Evolutionary conservation across 2,888 invertebrate species (phyloP).

Genomic region (Tolmerus cingulatus): DNA sequence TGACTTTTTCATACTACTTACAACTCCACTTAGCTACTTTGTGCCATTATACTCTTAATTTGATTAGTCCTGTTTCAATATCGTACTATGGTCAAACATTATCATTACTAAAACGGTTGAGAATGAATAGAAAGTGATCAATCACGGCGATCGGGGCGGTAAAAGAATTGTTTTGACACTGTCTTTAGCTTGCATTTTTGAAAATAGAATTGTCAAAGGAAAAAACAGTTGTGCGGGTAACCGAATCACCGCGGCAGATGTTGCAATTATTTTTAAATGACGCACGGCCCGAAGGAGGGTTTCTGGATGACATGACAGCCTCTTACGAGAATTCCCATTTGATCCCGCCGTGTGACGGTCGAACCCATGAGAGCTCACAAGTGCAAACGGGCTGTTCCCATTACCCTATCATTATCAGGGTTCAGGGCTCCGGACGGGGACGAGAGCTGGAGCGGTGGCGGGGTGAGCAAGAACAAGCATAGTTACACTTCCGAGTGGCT

Average conservation of each 20-base stretch:
- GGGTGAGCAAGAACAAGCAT: background rate
- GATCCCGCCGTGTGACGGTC: background rate
- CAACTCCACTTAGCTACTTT: too few species aligned
- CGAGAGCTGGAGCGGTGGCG: background rate
- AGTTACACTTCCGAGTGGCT: background rate
- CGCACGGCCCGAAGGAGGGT: background rate
- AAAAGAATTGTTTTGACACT: background rate
- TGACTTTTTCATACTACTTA: too few species aligned
- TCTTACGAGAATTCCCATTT: background rate
- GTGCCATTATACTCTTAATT: too few species aligned
- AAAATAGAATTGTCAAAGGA: background rate
- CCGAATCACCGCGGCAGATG: conserved; percentile 29
- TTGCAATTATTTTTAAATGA: conserved; percentile 30
- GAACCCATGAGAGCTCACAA: background rate
- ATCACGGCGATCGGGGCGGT: background rate
- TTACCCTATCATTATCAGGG: conserved; percentile 30
- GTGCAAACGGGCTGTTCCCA: conserved; percentile 3
- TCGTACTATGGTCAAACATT: too few species aligned
- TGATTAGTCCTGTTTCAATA: too few species aligned
- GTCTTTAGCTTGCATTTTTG: background rate
- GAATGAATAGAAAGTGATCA: background rate
- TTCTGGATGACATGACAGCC: background rate
- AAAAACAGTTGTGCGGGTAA: conserved; percentile 32
- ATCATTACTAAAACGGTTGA: too few species aligned
- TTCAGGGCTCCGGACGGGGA: too few species aligned